Percentiles rank a stretch among this genome's conserved stretches.
Conservation (phyloP, 2,113 vertebrate genomes). For the Podarcis muralis region DNA sequence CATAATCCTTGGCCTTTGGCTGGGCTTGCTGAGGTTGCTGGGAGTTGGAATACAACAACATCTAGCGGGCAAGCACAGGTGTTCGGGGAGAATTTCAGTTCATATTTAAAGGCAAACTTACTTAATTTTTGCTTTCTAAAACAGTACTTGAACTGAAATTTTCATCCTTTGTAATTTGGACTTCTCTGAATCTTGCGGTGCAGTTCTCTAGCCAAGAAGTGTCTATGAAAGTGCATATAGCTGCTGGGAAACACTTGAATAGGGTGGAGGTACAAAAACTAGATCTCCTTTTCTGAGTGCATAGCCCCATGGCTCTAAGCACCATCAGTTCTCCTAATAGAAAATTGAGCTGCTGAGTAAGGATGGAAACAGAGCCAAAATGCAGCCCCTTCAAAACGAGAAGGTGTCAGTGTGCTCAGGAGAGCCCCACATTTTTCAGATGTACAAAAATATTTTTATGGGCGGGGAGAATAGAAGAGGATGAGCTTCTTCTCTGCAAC, state of each 20-base stretch:
- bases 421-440: neutral
- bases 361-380: neutral
- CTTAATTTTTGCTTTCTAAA: too few species aligned
- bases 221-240: neutral
- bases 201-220: neutral
- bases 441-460: neutral
- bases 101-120: too few species aligned
- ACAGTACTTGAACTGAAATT: too few species aligned
- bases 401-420: neutral
- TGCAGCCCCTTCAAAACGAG: neutral
- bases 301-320: neutral
- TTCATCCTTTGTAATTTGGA: too few species aligned
- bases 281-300: neutral
- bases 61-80: neutral
- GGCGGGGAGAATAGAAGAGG: neutral
- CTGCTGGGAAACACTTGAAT: conserved; percentile 45
- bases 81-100: too few species aligned
- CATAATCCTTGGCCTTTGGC: neutral
- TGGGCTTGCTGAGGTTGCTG: neutral
- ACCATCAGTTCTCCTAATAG: neutral
- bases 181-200: too few species aligned
- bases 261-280: neutral
- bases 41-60: neutral
- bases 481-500: neutral
- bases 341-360: neutral